A percentile compares a stretch with the other conserved stretches of the same genome.
Evolutionary conservation across 2,113 vertebrate genomes (phyloP).

Genomic region (Chelonoidis abingdonii): DNA sequence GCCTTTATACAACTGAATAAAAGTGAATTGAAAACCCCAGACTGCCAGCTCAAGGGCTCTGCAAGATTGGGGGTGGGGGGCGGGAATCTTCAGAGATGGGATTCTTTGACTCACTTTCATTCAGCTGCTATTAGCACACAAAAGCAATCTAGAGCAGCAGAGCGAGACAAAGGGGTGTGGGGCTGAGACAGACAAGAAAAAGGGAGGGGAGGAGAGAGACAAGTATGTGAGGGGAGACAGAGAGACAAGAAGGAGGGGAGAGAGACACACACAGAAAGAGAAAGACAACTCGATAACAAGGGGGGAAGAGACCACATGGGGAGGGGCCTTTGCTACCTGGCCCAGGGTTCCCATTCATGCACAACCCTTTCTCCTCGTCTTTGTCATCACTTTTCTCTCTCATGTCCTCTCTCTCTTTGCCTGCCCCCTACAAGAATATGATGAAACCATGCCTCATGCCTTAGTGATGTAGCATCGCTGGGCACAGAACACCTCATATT

Average conservation of each 20-base stretch:
- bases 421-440: neutral
- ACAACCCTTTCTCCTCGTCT: neutral
- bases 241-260: conserved; percentile 39
- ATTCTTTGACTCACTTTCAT: neutral
- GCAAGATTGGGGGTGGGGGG: neutral
- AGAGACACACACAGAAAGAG: neutral
- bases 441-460: neutral
- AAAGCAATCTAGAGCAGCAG: conserved; percentile 42
- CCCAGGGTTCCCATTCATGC: neutral
- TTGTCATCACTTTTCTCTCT: accelerated
- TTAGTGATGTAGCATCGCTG: neutral
- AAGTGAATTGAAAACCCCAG: neutral
- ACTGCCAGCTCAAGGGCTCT: neutral
- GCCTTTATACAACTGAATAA: neutral
- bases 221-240: conserved; percentile 46
- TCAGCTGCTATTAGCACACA: conserved; percentile 38
- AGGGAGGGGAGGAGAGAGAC: conserved; percentile 55
- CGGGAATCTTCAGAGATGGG: neutral
- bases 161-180: conserved; percentile 58
- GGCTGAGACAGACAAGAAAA: conserved; percentile 49
- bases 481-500: neutral
- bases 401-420: neutral
- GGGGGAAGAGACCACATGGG: conserved; percentile 34
- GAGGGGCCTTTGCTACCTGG: conserved; percentile 53
- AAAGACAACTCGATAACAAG: conserved; percentile 47